Conservation (phyloP, 2,113 vertebrate genomes). For the Sander lucioperca region DNA sequence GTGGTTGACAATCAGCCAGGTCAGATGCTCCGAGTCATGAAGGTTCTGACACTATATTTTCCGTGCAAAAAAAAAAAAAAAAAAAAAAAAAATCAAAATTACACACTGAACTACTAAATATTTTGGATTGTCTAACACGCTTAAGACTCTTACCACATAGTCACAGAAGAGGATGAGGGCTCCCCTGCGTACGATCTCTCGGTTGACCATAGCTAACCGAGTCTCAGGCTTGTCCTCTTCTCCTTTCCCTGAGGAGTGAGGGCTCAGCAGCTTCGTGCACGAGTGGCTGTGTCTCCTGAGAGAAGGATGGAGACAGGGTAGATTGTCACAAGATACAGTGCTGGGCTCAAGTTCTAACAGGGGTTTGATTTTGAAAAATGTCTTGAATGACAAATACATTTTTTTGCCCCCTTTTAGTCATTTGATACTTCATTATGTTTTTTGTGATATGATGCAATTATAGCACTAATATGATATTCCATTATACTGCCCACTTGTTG, state of each 20-base stretch:
- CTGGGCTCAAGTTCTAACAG: neutral
- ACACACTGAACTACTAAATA: neutral
- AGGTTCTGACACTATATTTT: conserved; percentile 94
- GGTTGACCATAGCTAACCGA: conserved; percentile 90
- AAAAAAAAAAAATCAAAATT: neutral
- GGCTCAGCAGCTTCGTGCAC: conserved; percentile 91
- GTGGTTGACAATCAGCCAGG: conserved; percentile 98
- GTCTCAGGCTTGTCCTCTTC: conserved; percentile 83
- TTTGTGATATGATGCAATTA: neutral
- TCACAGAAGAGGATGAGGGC: conserved; percentile 98
- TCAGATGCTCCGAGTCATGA: conserved; percentile 96
- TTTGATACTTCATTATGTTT: neutral
- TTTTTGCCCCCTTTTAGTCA: neutral
- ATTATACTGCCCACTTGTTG: no score
- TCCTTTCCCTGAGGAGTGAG: conserved; percentile 86
- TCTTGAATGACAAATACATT: neutral
- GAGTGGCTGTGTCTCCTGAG: conserved; percentile 93
- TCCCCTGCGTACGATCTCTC: conserved; percentile 94
- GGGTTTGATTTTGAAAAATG: neutral
- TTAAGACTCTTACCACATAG: conserved; percentile 90
- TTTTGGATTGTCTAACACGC: neutral
- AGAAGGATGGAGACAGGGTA: neutral
- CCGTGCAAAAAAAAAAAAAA: no score
- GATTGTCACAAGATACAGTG: neutral
- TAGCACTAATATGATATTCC: no score